Percentiles rank a stretch among this genome's conserved stretches.
Evolutionary conservation across 53 echinoderm and acorn worm species (phyloP).

Genomic region (Holothuria leucospilota): DNA sequence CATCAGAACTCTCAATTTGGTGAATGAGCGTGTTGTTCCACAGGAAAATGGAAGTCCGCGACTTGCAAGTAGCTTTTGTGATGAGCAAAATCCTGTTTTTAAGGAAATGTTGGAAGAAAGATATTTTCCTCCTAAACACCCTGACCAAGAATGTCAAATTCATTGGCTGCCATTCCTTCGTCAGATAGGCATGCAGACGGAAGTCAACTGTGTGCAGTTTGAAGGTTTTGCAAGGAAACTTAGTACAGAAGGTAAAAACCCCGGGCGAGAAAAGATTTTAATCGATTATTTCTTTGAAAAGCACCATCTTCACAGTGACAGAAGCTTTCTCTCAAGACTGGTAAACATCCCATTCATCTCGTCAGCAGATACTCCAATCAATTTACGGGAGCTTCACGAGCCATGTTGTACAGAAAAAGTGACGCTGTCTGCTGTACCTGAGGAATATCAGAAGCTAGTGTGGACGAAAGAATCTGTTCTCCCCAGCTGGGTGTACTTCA

Average conservation of each 20-base stretch:
- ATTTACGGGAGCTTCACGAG: not conserved
- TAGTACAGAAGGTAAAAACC: not conserved
- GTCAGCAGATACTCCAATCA: not conserved
- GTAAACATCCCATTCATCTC: not conserved
- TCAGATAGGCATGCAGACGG: not conserved
- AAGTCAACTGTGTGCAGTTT: not conserved
- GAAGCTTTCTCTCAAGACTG: not conserved
- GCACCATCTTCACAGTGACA: not conserved
- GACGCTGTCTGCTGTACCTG: not conserved
- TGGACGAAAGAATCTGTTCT: not conserved
- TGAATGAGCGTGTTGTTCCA: not conserved
- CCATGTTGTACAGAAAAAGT: conserved; percentile 1
- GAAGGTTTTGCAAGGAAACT: not conserved
- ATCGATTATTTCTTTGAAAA: not conserved
- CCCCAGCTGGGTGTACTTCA: not conserved
- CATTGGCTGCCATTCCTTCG: not conserved
- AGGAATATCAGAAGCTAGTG: not conserved
- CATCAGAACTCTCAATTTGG: not conserved
- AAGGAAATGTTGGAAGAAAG: conserved; percentile 9
- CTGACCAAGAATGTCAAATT: not conserved
- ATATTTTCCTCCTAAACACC: conserved; percentile 1
- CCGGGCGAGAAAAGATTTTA: not conserved
- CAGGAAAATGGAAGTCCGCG: not conserved
- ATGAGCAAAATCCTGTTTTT: conserved; percentile 4
- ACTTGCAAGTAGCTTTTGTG: not conserved